Percentiles rank a stretch among this genome's conserved stretches.
Evolutionary conservation across 2,113 vertebrate genomes (phyloP).

Genomic region (Clinocottus analis): DNA sequence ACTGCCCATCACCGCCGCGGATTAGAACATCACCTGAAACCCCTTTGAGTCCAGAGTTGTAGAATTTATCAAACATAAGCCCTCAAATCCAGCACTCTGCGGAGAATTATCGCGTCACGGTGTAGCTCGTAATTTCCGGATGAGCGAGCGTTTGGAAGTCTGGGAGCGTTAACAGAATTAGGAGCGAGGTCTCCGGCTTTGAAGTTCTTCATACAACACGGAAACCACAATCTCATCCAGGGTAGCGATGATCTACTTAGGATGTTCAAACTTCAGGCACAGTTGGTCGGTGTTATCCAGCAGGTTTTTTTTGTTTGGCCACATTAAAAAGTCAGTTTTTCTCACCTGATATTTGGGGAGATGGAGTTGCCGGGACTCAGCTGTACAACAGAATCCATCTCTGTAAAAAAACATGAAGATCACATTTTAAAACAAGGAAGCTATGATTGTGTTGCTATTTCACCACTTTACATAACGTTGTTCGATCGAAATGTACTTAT

Average conservation of each 20-base stretch:
- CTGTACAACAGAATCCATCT: background rate
- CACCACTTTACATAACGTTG: background rate
- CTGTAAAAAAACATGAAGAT: slow-evolving; percentile 6
- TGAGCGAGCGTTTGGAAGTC: slow-evolving; percentile 36
- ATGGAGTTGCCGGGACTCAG: background rate
- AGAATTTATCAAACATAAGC: slow-evolving; percentile 38
- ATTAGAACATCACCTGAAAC: slow-evolving; percentile 57
- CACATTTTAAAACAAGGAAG: background rate
- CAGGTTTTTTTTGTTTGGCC: background rate
- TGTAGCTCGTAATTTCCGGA: slow-evolving; percentile 14
- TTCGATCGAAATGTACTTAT: background rate
- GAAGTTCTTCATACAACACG: background rate
- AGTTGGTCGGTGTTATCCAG: too few species aligned
- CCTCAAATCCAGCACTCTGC: slow-evolving; percentile 34
- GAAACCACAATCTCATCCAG: background rate
- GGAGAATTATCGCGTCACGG: slow-evolving; percentile 16
- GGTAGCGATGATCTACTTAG: background rate
- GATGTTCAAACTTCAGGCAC: background rate
- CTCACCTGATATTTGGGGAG: slow-evolving; percentile 17
- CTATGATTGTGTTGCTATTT: background rate
- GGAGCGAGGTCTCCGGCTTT: background rate
- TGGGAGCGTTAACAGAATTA: slow-evolving; percentile 14
- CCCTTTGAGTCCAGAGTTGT: slow-evolving; percentile 15
- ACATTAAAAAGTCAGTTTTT: background rate
- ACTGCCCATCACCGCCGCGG: slow-evolving; percentile 22